These are phyloP conservation scores for Aegotheles bennettii DNA, from an alignment of 2,113 vertebrate genomes.

Conservation along the genomic window DNA sequence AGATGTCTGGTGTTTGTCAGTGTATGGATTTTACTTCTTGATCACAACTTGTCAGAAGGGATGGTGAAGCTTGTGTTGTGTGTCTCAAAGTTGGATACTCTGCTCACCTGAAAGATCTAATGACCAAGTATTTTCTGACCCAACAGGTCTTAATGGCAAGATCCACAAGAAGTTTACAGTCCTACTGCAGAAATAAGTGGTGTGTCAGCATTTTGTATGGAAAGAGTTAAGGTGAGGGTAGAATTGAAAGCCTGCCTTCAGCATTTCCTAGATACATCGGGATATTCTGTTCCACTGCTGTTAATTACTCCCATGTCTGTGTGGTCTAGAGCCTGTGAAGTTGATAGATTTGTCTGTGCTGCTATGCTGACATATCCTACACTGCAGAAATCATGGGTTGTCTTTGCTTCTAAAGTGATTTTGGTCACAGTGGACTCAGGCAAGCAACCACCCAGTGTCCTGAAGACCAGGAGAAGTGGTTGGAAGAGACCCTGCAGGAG, in stretches of 20 bases:
- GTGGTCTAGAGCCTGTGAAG: neutral
- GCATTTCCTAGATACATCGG: fast-evolving
- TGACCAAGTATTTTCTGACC: neutral
- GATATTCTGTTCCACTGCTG: neutral
- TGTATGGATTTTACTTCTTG: neutral
- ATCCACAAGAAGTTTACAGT: neutral
- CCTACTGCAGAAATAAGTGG: neutral
- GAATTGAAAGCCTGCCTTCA: neutral
- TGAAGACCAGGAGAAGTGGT: neutral
- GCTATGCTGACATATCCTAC: fast-evolving
- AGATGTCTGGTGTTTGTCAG: neutral
- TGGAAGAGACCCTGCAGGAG: neutral
- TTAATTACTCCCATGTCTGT: neutral
- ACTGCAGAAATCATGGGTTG: neutral
- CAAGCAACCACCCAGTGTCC: neutral
- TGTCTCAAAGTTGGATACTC: neutral
- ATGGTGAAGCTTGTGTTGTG: fast-evolving
- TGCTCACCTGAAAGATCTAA: neutral
- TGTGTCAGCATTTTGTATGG: neutral
- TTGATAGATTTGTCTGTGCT: fast-evolving
- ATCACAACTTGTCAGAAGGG: neutral
- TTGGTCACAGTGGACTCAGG: neutral
- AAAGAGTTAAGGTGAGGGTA: neutral
- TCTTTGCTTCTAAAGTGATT: neutral
- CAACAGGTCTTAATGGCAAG: neutral